Percentiles rank a stretch among this genome's conserved stretches.
These are phyloP conservation scores for Pseudocheirus occidentalis DNA, from an alignment of 2,797 vertebrate species.

Conservation along the genomic window DNA sequence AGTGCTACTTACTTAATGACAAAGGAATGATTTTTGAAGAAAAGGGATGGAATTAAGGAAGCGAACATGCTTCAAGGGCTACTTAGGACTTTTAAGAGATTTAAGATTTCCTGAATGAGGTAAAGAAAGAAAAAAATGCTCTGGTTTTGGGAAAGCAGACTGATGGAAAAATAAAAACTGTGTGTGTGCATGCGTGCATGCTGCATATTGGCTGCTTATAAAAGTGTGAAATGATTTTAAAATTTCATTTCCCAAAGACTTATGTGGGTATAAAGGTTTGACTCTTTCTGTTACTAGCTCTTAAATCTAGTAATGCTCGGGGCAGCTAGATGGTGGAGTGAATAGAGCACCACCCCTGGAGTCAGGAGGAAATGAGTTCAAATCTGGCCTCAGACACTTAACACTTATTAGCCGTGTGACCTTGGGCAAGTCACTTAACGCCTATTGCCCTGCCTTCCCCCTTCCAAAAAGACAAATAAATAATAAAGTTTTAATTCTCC, in stretches of 20 bases:
- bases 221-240: slow-evolving; percentile 10
- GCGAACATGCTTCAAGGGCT: not conserved
- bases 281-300: not conserved
- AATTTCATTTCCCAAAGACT: not conserved
- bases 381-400: too few relatives aligned
- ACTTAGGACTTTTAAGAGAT: not conserved
- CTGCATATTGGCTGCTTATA: not conserved
- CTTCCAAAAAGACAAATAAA: too few relatives aligned
- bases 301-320: not conserved
- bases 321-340: too few relatives aligned
- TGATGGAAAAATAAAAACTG: not conserved
- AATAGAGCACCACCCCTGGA: too few relatives aligned
- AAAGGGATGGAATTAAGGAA: not conserved
- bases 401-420: too few relatives aligned
- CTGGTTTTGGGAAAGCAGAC: slow-evolving; percentile 2
- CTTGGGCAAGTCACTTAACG: too few relatives aligned
- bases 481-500: not conserved
- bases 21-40: not conserved
- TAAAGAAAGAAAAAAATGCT: not conserved
- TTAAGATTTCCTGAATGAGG: not conserved
- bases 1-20: not conserved
- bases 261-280: not conserved
- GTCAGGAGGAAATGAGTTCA: too few relatives aligned
- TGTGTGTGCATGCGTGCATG: not conserved
- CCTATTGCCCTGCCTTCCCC: too few relatives aligned